Evolutionary conservation across 2,888 invertebrate genomes (phyloP), one percentile per base, ranked within the genome.

Genomic region (Mactromeris polynyma): DNA sequence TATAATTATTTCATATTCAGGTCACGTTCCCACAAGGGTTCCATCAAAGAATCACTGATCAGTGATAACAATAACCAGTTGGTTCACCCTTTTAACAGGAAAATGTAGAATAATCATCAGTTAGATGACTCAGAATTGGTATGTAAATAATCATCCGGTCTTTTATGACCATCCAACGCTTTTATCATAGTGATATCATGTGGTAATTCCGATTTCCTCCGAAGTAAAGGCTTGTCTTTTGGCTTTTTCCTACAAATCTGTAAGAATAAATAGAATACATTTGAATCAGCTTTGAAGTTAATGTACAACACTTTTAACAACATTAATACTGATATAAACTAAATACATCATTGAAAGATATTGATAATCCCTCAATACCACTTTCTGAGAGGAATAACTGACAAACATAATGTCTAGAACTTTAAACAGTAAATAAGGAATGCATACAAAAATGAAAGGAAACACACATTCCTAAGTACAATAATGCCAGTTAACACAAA

Each of bases 201-300:
- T 80, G 99, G 99, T 96, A 99, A 97, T 97, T 99, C 99, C 26
- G 99, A 99, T 97, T 99, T 99, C 97, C 99, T 98, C 97, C 99
- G 98, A 93, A 99, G 97, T 94, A 99, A 97, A 84, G 99, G 99
- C 97, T 98, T 98, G 97, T 98, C 98, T 97, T 98, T 98, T 77
- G 94, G 95, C 93, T 94, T 94, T 91, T 94, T 95, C 92, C 95
- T 95, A 88, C 91, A 90, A 88, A 93, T 91, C 93, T 94, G 91
- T 11, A 90, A 89, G 38, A 21, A 64, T 38, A 42, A 81, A 85
- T 9, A 83, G 51, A 51, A 17, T 46, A 46, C 11, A 40, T 40
- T 40, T 40, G 40, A 40, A 40, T 40, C 40, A 40, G 40, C 11
- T 40, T 40, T 40, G 40, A 40, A 40, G 40, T 7, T 40, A 40